Base-by-base conservation (phyloP, 2,113 vertebrate genomes). In the Phaethon lepturus region DNA sequence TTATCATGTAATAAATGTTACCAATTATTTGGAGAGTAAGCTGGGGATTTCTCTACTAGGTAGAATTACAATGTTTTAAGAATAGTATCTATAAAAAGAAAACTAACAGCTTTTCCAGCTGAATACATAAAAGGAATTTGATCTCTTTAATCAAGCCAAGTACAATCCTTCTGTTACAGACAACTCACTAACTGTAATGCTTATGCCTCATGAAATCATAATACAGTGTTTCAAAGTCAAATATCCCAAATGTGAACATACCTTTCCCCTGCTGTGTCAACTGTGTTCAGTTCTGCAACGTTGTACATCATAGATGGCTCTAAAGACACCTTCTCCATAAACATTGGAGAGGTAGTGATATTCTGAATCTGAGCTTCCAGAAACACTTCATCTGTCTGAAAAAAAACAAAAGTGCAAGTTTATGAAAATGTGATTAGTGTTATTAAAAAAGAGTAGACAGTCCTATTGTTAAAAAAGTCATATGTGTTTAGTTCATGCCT, bases 351-450 rank as follows among this genome's bases (percentile, higher is more conserved):
- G 22, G 99, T 99, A 77, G 99, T 99, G 97, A 99, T 99, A 98
- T 99, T 99, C 98, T 99, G 99, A 98, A 99, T 99, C 97, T 99
- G 99, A 72, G 99, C 99, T 98, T 99, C 99, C 69, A 99, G 97
- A 98, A 99, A 99, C 35, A 99, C 99, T 98, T 99, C 99, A 86
- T 99, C 99, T 75, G 99, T 99, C 99, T 99, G 98, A 81, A 97
- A 97, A 97, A 96, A 94, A 96, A 52, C 45, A 97, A 24, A 89
- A 79, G 53, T 67, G 56, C 55, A 82, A 86, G 42, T 91, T 91
- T 33, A 77, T 88, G 58, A 94, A 82, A 90, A 95, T 2, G 9
- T 35, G 28, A 74, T 64, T 84, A 95, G 62, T 64, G 80, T 66
- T 94, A 68, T n/a, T 88, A 93, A 73, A 64, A 96, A 58, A 38